These are phyloP conservation scores for Teleogryllus oceanicus DNA, from an alignment of 2,888 invertebrate genomes.

Conservation along the genomic window DNA sequence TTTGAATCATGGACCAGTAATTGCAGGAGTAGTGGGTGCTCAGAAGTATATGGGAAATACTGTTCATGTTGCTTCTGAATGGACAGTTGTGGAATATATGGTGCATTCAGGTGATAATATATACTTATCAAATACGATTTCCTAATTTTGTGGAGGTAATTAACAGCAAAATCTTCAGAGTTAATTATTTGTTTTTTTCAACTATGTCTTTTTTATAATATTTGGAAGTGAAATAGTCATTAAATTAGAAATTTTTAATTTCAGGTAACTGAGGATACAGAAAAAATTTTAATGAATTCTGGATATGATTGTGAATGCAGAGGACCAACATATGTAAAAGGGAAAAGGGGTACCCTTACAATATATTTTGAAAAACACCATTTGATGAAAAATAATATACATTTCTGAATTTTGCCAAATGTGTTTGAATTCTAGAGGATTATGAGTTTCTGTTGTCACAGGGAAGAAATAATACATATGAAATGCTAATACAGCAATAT, in stretches of 20 bases:
- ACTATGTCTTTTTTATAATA: neutral
- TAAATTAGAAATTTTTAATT: slow-evolving; percentile 31
- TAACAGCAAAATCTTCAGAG: neutral
- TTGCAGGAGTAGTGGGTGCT: slow-evolving; percentile 94
- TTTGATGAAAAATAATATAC: slow-evolving; percentile 58
- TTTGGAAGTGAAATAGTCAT: neutral
- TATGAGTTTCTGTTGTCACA: too few species aligned
- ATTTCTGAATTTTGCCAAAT: neutral
- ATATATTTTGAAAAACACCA: slow-evolving; percentile 85
- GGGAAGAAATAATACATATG: too few species aligned
- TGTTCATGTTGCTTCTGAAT: slow-evolving; percentile 95
- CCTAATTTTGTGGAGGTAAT: neutral
- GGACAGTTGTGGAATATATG: slow-evolving; percentile 93
- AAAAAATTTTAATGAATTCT: slow-evolving; percentile 75
- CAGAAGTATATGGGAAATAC: slow-evolving; percentile 99
- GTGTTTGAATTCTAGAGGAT: too few species aligned
- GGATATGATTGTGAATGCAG: slow-evolving; percentile 87
- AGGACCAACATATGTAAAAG: slow-evolving; percentile 91
- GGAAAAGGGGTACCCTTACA: slow-evolving; percentile 83
- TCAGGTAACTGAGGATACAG: slow-evolving; percentile 77
- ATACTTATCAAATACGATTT: slow-evolving; percentile 39
- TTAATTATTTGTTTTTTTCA: slow-evolving; percentile 20
- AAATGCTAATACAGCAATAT: too few species aligned
- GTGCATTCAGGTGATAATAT: slow-evolving; percentile 67
- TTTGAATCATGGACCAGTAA: slow-evolving; percentile 88